Evolutionary conservation across 2,797 vertebrate genomes (phyloP).

Genomic region (Toxotes lorentzi): DNA sequence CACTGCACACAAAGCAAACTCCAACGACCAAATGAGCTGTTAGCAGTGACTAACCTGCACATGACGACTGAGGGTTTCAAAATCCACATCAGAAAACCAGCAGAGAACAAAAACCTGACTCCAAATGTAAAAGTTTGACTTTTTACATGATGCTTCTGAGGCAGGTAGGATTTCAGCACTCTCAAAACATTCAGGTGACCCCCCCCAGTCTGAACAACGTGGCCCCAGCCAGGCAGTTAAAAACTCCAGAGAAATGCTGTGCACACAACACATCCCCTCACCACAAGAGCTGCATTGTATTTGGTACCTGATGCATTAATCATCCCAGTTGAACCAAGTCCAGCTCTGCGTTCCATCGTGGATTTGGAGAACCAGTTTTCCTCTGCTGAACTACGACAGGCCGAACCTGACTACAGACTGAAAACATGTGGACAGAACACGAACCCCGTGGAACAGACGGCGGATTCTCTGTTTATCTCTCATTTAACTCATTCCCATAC

Average conservation of each 20-base stretch:
- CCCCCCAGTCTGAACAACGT: conserved; percentile 22
- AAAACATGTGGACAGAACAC: not conserved
- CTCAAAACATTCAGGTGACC: not conserved
- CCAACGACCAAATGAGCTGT: conserved; percentile 8
- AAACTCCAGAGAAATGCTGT: conserved; percentile 17
- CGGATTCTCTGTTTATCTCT: too few species aligned
- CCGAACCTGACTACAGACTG: conserved; percentile 6
- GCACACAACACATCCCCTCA: conserved; percentile 45
- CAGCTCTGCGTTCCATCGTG: conserved; percentile 68
- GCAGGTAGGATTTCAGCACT: not conserved
- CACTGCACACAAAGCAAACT: conserved; percentile 51
- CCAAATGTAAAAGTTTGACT: not conserved
- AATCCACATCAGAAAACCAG: not conserved
- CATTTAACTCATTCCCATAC: too few species aligned
- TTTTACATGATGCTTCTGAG: not conserved
- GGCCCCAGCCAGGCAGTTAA: not conserved
- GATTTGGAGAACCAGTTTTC: conserved; percentile 63
- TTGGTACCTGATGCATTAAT: conserved; percentile 79
- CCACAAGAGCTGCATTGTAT: conserved; percentile 78
- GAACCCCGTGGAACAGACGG: too few species aligned
- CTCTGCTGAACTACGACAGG: conserved; percentile 10
- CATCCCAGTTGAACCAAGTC: conserved; percentile 68
- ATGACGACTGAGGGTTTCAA: not conserved
- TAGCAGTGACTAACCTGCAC: conserved; percentile 4
- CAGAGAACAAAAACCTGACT: not conserved